Percentiles rank a stretch among this genome's conserved stretches.
These are phyloP conservation scores for Scopus umbretta DNA, from an alignment of 2,113 vertebrate genomes.

Conservation along the genomic window DNA sequence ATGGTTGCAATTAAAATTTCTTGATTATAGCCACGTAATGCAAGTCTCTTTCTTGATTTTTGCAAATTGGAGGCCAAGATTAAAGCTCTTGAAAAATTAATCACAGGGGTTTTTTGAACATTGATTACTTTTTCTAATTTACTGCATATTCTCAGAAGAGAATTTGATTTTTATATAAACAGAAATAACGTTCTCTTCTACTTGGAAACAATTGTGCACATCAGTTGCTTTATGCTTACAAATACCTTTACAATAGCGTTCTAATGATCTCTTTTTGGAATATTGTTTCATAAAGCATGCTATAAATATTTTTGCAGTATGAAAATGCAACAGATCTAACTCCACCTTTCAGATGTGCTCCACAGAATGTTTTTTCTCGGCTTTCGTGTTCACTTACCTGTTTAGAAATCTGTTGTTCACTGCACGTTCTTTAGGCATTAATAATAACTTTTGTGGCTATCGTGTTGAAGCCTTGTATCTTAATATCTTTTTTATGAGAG, in stretches of 20 bases:
- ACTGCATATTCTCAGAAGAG: neutral
- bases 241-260: neutral
- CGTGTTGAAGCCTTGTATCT: neutral
- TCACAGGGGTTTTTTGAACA: neutral
- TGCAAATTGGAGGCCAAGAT: neutral
- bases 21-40: neutral
- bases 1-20: neutral
- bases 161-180: neutral
- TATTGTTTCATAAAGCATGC: neutral
- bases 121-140: neutral
- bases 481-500: neutral
- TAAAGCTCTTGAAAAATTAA: neutral
- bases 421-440: neutral
- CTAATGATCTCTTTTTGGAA: neutral
- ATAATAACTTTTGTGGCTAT: neutral
- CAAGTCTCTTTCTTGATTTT: neutral
- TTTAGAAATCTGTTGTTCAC: neutral
- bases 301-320: neutral
- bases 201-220: neutral
- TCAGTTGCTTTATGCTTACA: neutral
- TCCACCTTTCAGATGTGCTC: neutral
- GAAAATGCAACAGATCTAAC: neutral
- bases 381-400: neutral
- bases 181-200: neutral
- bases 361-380: neutral